Percentiles rank a stretch among this genome's conserved stretches.
phyloP scores from a whole-genome alignment of 2,797 vertebrate species.

The Zonotrichia albicollis region DNA sequence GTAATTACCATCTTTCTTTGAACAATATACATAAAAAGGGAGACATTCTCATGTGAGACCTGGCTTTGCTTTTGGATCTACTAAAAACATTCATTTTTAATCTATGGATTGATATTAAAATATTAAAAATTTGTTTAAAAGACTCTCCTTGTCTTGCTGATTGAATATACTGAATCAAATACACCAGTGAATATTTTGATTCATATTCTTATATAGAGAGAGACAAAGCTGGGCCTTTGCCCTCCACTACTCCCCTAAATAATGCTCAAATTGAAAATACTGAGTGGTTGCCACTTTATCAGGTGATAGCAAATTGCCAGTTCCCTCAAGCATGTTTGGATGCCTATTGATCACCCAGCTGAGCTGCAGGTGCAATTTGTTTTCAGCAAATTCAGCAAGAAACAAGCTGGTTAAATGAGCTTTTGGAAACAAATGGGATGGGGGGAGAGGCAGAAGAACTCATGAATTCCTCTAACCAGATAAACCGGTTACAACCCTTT shows the following conservation, averaged over 20 bases:
- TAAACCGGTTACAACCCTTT: constrained; percentile 45
- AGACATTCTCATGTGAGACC: constrained; percentile 6
- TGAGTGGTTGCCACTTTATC: neutral
- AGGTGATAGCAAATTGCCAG: neutral
- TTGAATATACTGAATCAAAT: neutral
- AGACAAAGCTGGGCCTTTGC: neutral
- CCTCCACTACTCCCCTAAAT: neutral
- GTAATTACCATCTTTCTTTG: constrained; percentile 53
- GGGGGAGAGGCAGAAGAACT: neutral
- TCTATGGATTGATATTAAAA: neutral
- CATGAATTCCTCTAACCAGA: constrained; percentile 52
- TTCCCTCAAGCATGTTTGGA: neutral
- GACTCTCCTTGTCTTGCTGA: neutral
- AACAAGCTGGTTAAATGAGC: constrained; percentile 14
- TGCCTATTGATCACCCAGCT: neutral
- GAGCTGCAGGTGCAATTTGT: neutral
- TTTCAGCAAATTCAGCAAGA: constrained; percentile 14
- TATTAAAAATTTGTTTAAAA: neutral
- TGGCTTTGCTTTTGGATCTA: neutral
- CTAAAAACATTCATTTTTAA: neutral
- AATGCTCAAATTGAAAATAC: neutral
- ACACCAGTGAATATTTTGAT: neutral
- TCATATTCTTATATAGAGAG: neutral
- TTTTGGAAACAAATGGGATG: neutral
- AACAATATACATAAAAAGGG: neutral